Percentiles rank a stretch among this genome's conserved stretches.
These are phyloP conservation scores for Apis cerana DNA, from an alignment of 1,140 invertebrate species.

Conservation along the genomic window DNA sequence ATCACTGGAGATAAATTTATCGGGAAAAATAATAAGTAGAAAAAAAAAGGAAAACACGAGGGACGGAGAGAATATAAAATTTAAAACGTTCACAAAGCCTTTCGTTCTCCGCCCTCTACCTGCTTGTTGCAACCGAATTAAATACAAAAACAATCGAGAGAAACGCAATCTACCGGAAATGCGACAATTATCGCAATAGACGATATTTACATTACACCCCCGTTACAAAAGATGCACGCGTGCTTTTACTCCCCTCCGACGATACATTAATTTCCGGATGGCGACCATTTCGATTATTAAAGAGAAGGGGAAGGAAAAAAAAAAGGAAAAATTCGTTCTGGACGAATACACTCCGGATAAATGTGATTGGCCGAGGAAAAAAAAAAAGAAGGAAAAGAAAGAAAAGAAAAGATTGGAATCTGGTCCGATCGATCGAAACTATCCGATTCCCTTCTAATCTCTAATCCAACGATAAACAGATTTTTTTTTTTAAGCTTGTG, in stretches of 20 bases:
- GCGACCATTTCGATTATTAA: conserved; percentile 7
- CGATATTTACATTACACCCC: too few species aligned
- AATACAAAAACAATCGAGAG: neutral
- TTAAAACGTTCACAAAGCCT: neutral
- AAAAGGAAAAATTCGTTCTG: neutral
- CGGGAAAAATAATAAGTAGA: too few species aligned
- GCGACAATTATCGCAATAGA: neutral
- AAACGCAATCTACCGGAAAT: neutral
- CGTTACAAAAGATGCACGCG: neutral
- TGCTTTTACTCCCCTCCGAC: neutral
- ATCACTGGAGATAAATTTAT: too few species aligned
- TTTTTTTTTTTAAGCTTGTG: too few species aligned
- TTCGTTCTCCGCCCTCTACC: neutral
- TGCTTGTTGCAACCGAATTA: neutral
- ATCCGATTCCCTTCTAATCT: neutral
- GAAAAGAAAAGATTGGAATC: neutral
- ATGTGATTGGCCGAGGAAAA: neutral
- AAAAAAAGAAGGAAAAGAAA: too few species aligned
- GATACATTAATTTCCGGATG: neutral
- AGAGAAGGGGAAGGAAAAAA: neutral
- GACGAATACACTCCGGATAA: neutral
- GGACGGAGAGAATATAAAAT: too few species aligned
- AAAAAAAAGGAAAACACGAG: too few species aligned
- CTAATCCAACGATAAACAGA: neutral
- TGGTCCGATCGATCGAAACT: neutral